These are phyloP conservation scores for Megaleporinus macrocephalus DNA, from an alignment of 2,113 vertebrate genomes.

Conservation along the genomic window DNA sequence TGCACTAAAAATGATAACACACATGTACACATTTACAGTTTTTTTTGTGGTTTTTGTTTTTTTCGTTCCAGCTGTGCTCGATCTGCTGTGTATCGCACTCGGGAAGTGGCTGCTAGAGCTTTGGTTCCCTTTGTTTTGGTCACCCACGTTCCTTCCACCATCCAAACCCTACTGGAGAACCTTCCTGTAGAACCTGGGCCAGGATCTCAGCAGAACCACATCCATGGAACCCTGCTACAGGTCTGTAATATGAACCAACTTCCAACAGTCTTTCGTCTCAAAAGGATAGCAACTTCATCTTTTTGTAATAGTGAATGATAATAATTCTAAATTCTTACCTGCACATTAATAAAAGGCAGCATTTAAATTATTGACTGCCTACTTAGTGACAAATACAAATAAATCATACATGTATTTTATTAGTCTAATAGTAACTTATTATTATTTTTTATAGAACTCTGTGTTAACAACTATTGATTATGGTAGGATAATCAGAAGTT, in stretches of 20 bases:
- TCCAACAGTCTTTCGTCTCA: background rate
- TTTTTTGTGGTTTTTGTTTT: conserved; percentile 3
- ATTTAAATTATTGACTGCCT: no score
- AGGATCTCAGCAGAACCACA: conserved; percentile 81
- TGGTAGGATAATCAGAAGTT: no score
- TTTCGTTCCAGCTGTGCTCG: conserved; percentile 80
- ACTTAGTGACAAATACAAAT: no score
- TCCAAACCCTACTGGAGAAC: conserved; percentile 74
- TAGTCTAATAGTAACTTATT: no score
- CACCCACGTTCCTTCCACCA: conserved; percentile 78
- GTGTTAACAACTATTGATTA: no score
- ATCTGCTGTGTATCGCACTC: conserved; percentile 87
- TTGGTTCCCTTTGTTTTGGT: conserved; percentile 88
- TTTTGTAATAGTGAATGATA: no score
- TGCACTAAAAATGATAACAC: background rate
- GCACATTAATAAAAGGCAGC: no score
- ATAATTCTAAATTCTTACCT: no score
- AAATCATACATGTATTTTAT: no score
- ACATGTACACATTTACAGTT: no score
- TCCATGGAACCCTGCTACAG: conserved; percentile 91
- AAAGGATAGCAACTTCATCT: no score
- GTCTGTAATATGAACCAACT: conserved; percentile 65
- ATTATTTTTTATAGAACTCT: no score
- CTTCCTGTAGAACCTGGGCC: conserved; percentile 77
- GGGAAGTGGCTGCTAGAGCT: conserved; percentile 90